phyloP scores from a whole-genome alignment of 1,140 invertebrate genomes.

The Tribolium madens region DNA sequence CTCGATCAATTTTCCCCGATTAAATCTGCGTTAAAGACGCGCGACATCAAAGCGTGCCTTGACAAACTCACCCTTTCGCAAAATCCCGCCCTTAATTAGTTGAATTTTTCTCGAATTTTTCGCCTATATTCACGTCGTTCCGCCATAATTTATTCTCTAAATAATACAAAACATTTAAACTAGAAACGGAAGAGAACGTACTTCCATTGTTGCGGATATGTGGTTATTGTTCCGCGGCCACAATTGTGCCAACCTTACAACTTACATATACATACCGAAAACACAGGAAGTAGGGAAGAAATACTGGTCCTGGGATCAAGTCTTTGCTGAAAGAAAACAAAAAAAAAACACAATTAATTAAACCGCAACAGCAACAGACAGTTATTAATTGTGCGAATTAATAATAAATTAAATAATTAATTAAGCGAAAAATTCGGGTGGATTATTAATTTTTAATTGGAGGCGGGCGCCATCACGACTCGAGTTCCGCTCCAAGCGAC shows the following conservation, averaged over 20 bases:
- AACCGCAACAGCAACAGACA: not conserved
- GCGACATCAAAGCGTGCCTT: not conserved
- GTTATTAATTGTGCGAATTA: slow-evolving; percentile 33
- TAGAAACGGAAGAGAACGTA: slow-evolving; percentile 45
- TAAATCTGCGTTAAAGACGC: slow-evolving; percentile 1
- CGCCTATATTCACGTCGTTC: not conserved
- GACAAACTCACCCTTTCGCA: not conserved
- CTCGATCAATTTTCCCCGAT: not conserved
- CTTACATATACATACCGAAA: slow-evolving; percentile 46
- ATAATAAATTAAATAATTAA: slow-evolving; percentile 43
- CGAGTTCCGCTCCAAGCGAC: slow-evolving; percentile 27
- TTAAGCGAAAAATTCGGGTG: slow-evolving; percentile 41
- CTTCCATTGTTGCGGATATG: slow-evolving; percentile 54
- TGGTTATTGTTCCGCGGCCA: slow-evolving; percentile 51
- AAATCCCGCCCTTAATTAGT: slow-evolving; percentile 1
- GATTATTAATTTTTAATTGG: slow-evolving; percentile 44
- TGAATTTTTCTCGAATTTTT: not conserved
- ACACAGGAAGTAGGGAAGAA: slow-evolving; percentile 42
- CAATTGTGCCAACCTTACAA: slow-evolving; percentile 53
- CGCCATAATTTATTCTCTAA: slow-evolving; percentile 40
- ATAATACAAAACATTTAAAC: slow-evolving; percentile 46
- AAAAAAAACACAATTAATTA: slow-evolving; percentile 14
- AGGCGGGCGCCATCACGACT: slow-evolving; percentile 15
- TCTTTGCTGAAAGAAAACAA: slow-evolving; percentile 1
- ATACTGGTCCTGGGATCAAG: slow-evolving; percentile 37